A percentile compares a stretch with the other conserved stretches of the same genome.
phyloP scores from a whole-genome alignment of 1,140 invertebrate genomes.

The Megalonaias nervosa region DNA sequence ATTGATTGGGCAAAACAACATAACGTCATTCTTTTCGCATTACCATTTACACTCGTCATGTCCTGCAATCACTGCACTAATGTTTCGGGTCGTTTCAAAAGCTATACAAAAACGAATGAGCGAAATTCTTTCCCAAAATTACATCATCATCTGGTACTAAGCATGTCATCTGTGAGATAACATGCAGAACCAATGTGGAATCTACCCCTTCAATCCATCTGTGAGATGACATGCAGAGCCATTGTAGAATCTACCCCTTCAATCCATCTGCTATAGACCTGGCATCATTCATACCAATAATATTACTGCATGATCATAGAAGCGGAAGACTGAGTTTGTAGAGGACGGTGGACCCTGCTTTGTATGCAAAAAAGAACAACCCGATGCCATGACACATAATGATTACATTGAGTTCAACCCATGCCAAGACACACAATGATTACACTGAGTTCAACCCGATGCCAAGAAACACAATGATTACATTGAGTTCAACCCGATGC shows the following conservation, averaged over 20 bases:
- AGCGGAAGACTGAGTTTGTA: too few relatives aligned
- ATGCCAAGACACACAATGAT: too few relatives aligned
- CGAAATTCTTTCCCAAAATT: neutral
- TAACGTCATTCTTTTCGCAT: constrained; percentile 21
- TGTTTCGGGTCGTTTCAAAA: constrained; percentile 29
- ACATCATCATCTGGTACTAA: neutral
- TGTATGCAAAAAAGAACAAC: too few relatives aligned
- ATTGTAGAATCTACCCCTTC: constrained; percentile 26
- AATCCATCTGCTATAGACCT: constrained; percentile 6
- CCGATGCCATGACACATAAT: too few relatives aligned
- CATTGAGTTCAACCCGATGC: too few relatives aligned
- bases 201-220: constrained; percentile 10
- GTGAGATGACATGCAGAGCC: constrained; percentile 19
- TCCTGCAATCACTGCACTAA: constrained; percentile 26
- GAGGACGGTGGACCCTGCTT: too few relatives aligned
- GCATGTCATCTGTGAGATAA: constrained; percentile 24
- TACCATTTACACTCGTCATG: constrained; percentile 30
- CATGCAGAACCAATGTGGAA: constrained; percentile 1
- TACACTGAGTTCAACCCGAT: too few relatives aligned
- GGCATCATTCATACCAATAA: too few relatives aligned
- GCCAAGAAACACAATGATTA: too few relatives aligned
- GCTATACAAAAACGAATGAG: constrained; percentile 15
- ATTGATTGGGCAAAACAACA: constrained; percentile 1
- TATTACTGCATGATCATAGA: too few relatives aligned
- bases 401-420: too few relatives aligned